Conservation (phyloP, 2,113 vertebrate species). For the zebrafish (Danio rerio) region DNA sequence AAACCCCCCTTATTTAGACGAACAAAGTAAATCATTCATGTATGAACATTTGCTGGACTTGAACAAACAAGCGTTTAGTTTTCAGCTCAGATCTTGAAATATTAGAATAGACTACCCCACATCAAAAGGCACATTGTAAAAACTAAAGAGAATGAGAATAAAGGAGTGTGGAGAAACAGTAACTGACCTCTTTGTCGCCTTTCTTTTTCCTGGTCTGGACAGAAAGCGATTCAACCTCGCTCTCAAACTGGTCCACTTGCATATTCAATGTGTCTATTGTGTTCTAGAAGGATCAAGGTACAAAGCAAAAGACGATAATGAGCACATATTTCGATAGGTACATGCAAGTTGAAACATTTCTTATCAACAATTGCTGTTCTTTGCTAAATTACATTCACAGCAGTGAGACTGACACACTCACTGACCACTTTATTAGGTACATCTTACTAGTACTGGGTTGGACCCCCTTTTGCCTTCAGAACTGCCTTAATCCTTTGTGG, state of each 20-base stretch:
- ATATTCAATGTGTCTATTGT: slow-evolving; percentile 91
- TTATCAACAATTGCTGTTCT: not conserved
- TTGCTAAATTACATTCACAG: not conserved
- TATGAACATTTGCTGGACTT: not conserved
- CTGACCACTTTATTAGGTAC: too few species aligned
- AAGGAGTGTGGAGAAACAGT: slow-evolving; percentile 9
- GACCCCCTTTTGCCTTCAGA: too few species aligned
- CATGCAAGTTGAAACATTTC: not conserved
- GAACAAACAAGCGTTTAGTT: not conserved
- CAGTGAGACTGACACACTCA: not conserved
- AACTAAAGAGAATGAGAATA: slow-evolving; percentile 31
- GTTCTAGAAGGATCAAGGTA: slow-evolving; percentile 68
- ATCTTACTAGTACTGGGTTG: too few species aligned
- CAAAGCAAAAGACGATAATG: slow-evolving; percentile 3
- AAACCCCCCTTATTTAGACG: not conserved
- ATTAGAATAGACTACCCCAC: not conserved
- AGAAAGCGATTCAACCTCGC: slow-evolving; percentile 89
- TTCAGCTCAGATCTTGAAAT: not conserved
- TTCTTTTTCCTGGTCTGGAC: slow-evolving; percentile 91
- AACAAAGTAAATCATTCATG: not conserved
- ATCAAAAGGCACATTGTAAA: not conserved
- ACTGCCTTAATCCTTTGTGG: too few species aligned
- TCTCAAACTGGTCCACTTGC: slow-evolving; percentile 96
- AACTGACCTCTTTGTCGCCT: slow-evolving; percentile 89
- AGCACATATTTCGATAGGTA: not conserved